These are phyloP conservation scores for Nomada hirtipes DNA, from an alignment of 2,888 invertebrate species.

Conservation along the genomic window DNA sequence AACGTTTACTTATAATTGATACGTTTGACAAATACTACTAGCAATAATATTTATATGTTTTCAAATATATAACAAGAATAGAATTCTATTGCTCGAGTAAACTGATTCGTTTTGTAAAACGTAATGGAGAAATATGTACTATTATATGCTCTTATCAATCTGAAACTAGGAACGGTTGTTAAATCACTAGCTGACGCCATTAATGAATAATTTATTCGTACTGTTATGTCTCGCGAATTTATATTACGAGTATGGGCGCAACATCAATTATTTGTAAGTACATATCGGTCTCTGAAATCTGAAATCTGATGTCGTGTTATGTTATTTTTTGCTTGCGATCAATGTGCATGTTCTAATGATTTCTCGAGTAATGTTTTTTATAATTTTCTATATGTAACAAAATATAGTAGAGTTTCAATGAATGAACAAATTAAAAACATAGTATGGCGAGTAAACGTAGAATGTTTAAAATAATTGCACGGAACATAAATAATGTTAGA, in stretches of 20 bases:
- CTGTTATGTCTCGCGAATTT: constrained; percentile 7
- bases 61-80: neutral
- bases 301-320: neutral
- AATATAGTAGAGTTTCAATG: too few relatives aligned
- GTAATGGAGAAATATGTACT: neutral
- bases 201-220: constrained; percentile 30
- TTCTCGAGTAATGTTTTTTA: neutral
- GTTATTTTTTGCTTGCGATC: neutral
- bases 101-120: neutral
- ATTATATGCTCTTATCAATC: too few relatives aligned
- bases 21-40: neutral
- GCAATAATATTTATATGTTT: neutral
- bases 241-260: neutral
- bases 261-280: constrained; percentile 31
- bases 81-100: neutral
- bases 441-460: too few relatives aligned
- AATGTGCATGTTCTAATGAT: neutral
- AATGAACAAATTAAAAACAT: too few relatives aligned
- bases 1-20: neutral
- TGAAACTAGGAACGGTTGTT: neutral
- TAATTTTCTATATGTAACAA: neutral
- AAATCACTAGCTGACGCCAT: neutral
- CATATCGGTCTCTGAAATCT: constrained; percentile 3
- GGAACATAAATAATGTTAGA: too few relatives aligned
- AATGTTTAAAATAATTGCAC: too few relatives aligned